Evolutionary conservation across 2,888 invertebrate genomes (phyloP), one percentile per base, ranked within the genome.

Genomic region (Drosophila quinaria): DNA sequence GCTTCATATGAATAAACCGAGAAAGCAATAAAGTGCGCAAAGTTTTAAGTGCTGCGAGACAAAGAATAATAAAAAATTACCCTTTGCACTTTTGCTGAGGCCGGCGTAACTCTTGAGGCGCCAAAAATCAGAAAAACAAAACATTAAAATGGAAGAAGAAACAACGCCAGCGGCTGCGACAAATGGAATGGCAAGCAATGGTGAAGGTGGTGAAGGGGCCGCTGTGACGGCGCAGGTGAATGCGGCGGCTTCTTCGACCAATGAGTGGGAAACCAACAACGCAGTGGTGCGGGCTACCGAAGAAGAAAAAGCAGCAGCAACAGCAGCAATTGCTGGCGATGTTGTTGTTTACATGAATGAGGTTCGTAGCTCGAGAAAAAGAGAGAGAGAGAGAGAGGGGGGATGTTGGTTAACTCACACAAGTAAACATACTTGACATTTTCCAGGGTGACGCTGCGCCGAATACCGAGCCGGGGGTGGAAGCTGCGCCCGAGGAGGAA

Each of bases 311-410:
- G 74, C 54, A 56, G 55, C 52, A 59, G 66, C 4, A 60, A 65
- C 35, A 69, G 44, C n/a, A 63, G 70, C 35, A 69, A 49, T 47
- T 17, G 49, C 52, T 17, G 52, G 49, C 50, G 46, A 62, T 65
- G 42, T 63, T 69, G 75, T 78, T 69, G 76, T 81, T 49, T 81
- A 85, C 65, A 49, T 67, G 17, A 59, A 70, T 56, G 80, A 82
- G 82, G 84, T 89, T 70, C 58, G 87, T 47, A 49, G 33, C 17
- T 5, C 33, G 29, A 29, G 5, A 5, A 4, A 22, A 4, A 22
- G 22, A 2, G 22, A 25, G 25, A 25, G 25, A 25, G 5, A 25
- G 25, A 25, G 25, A 25, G 25, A 25, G 25, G 25, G 25, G 25
- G 8, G 10, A 29, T 41, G 49, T 54, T 39, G 58, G 46, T 54